Base-by-base conservation (phyloP, 2,888 invertebrate species). In the Eurytoma californica region DNA sequence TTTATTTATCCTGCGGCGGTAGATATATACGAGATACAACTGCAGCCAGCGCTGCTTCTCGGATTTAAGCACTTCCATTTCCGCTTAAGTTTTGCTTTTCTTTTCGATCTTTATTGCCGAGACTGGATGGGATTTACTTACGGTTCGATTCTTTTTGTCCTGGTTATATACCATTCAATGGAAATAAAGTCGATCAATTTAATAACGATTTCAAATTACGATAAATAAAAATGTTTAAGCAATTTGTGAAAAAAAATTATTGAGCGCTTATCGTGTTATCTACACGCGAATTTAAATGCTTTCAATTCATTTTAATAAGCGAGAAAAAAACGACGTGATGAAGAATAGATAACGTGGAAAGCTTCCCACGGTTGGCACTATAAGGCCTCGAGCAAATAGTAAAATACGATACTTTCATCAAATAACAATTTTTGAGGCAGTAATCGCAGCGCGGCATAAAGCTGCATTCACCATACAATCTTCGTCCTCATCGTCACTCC, bases 301-400 rank as follows among this genome's bases (percentile, higher is more conserved):
- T 53, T 53, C n/a, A 53, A n/a, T 53, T 53, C 53, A 53, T 53
- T 53, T 53, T 53, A 53, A 53, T 53, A 53, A 53, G n/a, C 53
- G 53, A 53, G n/a, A n/a, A 53, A 53, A 53, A n/a, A n/a, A 53
- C n/a, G n/a, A n/a, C 53, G n/a, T 2, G 53, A 53, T 53, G n/a
- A 53, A 53, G 16, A n/a, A 53, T 53, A 53, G 53, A 53, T 53
- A 53, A 14, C 14, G 20, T 61, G 39, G 53, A 68, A 75, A 75
- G 68, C 51, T 75, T 75, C 75, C 68, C 75, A 75, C 75, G 75
- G 67, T 53, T 61, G 75, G 53, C 60, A 65, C n/a, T 39, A 39
- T 58, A 61, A 75, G 68, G 53, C 39, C 67, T 68, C 20, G 51
- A 51, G 20, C 18, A 18, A n/a, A 20, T 28, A 39, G 30, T 28